These are phyloP conservation scores for Ahaetulla prasina DNA, from an alignment of 2,113 vertebrate genomes.

Conservation along the genomic window DNA sequence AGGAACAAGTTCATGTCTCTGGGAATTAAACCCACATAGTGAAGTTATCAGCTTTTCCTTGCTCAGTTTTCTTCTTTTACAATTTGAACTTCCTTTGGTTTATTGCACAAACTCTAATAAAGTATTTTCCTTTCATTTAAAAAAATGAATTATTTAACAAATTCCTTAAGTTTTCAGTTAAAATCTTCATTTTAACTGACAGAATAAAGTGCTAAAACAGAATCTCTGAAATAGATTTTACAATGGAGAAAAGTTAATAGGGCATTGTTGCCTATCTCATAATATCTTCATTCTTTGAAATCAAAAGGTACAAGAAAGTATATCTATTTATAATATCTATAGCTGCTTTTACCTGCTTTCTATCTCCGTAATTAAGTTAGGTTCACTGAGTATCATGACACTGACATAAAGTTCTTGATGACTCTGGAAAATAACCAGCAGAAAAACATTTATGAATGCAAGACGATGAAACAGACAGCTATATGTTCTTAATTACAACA, in stretches of 20 bases:
- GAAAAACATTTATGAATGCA: neutral
- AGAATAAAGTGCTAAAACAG: neutral
- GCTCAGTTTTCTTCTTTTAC: neutral
- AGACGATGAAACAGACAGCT: neutral
- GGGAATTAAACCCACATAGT: slow-evolving; percentile 39
- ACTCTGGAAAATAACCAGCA: neutral
- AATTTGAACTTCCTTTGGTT: neutral
- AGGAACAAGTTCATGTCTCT: slow-evolving; percentile 64
- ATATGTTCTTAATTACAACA: neutral
- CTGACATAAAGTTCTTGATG: neutral
- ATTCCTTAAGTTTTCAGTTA: neutral
- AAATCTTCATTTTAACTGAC: neutral
- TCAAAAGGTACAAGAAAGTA: neutral
- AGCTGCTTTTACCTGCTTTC: neutral
- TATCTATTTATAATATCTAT: neutral
- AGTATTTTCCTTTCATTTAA: neutral
- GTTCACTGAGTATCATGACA: neutral
- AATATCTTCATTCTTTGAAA: neutral
- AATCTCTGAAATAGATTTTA: neutral
- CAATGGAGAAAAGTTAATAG: neutral
- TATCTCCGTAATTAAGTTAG: neutral
- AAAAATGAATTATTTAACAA: neutral
- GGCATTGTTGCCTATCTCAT: neutral
- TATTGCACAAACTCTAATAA: slow-evolving; percentile 56
- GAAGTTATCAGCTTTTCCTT: neutral